Base-by-base conservation (phyloP, 1,140 invertebrate species). In the Polypedilum vanderplanki region DNA sequence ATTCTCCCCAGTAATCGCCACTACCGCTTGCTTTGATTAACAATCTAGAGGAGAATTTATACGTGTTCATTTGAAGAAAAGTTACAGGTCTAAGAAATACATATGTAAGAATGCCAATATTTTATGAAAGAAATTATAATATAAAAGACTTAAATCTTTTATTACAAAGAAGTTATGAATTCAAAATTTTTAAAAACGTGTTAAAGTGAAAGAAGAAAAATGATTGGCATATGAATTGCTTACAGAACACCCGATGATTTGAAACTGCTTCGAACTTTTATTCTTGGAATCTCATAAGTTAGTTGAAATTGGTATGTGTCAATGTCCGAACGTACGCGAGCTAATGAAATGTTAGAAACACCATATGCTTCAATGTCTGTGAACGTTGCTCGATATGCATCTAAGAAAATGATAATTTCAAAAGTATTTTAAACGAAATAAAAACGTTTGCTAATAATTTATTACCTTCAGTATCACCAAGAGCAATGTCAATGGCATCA, bases 1-100 rank as follows among this genome's bases (percentile, higher is more conserved):
- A 94, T 85, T 93, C 90, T 41, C 92, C 92, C 91, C 91, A 94
- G 81, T 93, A 94, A 80, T 93, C 91, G 2, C 92, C 91, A 75
- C 90, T 90, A 3, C 91, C 91, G 9, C 90, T 90, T 15, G 92
- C 91, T 78, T 91, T 88, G 0, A 93, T 89, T 74, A 93, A 84
- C 77, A 94, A 88, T 7, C 65, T 70, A 0, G 12, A 15, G 12
- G 46, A n/a, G 46, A 57, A 57, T 57, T 1, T 15, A 57, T 57
- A n/a, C 15, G 46, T 12, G 46, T n/a, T 12, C 12, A 57, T 4
- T 57, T 5, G 24, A 46, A 12, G 3, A 15, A 57, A 57, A 57
- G 46, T 12, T 12, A 57, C 46, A n/a, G n/a, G 46, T 12, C n/a
- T 4, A 57, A 57, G 3, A 57, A 57, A 57, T 10, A 15, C 1